These are phyloP conservation scores for Centruroides vittatus DNA, from an alignment of 1,140 invertebrate species.

Conservation along the genomic window DNA sequence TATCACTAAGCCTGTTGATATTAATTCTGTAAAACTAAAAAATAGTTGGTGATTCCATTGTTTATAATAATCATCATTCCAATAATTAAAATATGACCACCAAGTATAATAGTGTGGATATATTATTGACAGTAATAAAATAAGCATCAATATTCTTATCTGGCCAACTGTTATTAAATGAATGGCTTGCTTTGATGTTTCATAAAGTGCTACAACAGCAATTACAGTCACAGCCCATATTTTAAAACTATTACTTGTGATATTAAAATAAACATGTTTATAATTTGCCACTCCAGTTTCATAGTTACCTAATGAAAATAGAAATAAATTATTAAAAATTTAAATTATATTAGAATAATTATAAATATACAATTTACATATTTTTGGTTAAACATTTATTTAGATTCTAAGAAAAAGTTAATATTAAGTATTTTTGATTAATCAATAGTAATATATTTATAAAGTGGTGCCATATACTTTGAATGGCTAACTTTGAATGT, in stretches of 20 bases:
- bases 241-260: constrained; percentile 53
- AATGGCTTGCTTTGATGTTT: too few species aligned
- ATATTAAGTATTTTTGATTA: too few species aligned
- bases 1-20: constrained; percentile 44
- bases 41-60: constrained; percentile 53
- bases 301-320: constrained; percentile 44
- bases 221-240: constrained; percentile 57
- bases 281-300: constrained; percentile 56
- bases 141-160: constrained; percentile 49
- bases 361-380: too few species aligned
- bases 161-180: constrained; percentile 29
- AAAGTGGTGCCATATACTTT: too few species aligned
- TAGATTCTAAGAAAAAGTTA: too few species aligned
- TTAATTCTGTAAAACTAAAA: constrained; percentile 47
- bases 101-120: constrained; percentile 72
- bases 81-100: constrained; percentile 72
- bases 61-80: constrained; percentile 62
- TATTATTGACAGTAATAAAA: constrained; percentile 50
- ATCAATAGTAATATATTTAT: too few species aligned
- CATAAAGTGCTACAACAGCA: constrained; percentile 51
- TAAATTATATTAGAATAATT: too few species aligned
- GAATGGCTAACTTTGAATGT: too few species aligned
- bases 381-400: too few species aligned
- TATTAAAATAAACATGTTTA: constrained; percentile 73
- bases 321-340: too few species aligned